Base-by-base conservation (phyloP, 2,888 invertebrate genomes). In the Rhamnusium bicolor region DNA sequence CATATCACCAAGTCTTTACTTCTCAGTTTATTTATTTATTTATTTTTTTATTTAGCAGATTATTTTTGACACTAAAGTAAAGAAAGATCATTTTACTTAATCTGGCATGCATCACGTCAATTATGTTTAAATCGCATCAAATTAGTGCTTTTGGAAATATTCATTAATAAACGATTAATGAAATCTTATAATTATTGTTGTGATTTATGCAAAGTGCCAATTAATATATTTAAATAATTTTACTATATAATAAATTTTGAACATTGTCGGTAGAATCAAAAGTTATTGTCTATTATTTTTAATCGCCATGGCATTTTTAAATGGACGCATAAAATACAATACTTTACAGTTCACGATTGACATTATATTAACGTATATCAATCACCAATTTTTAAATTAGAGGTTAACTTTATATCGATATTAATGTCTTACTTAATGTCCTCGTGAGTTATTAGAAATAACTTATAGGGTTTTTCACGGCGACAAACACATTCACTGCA, bases 391-490 rank as follows among this genome's bases (percentile, higher is more conserved):
- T 56, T 65, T 51, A 65, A 65, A 65, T 16, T 16, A 12, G 12
- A 16, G 16, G 24, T 24, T n/a, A 53, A 19, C 56, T 67, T 67
- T 67, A 67, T 40, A 40, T 24, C 24, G 67, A 46, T 67, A 67
- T 67, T 67, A 67, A 67, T 67, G 67, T 67, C 67, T 54, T 19
- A 67, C 47, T 67, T 67, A 67, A 67, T 67, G 67, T 53, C 65
- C 24, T 53, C 32, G 53, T 65, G 65, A 65, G 65, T 67, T 46
- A 56, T 61, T 51, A 54, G 67, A 56, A 56, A 67, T 56, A 67
- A 67, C 56, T 54, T 67, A 67, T 51, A 65, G 63, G 56, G 54
- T 65, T 49, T 19, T 65, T 18, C 32, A 18, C 14, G 51, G 51
- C 51, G 27, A 51, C 29, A 51, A 7, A 29, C 53, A 40, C 53